phyloP scores from a whole-genome alignment of 2,797 vertebrate species.

The Tangara arthus region DNA sequence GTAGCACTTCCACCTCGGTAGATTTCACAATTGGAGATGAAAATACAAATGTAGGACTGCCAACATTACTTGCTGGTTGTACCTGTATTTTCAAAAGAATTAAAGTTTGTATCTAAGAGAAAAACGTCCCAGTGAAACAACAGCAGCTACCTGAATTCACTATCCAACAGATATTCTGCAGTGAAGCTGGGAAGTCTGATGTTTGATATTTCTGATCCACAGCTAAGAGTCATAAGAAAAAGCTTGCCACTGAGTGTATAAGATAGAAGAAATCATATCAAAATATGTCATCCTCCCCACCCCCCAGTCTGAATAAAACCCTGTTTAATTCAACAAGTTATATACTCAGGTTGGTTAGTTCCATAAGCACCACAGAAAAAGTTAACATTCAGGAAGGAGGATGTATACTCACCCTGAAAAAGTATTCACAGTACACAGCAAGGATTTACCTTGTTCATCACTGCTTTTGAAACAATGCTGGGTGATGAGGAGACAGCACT shows the following conservation, averaged over 20 bases:
- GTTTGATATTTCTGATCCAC: neutral
- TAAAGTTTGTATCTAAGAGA: neutral
- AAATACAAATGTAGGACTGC: slow-evolving; percentile 87
- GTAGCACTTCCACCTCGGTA: slow-evolving; percentile 86
- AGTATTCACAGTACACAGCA: neutral
- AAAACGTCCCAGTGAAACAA: neutral
- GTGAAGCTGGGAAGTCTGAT: neutral
- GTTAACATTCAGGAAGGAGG: neutral
- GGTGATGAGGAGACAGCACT: slow-evolving; percentile 61
- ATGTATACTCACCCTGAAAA: neutral
- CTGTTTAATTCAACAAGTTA: neutral
- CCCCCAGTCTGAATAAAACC: neutral
- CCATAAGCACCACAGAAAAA: neutral
- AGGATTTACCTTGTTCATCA: slow-evolving; percentile 73
- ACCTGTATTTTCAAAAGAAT: slow-evolving; percentile 75
- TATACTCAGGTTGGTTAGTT: neutral
- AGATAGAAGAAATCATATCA: neutral
- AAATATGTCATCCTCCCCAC: neutral
- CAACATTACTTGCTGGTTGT: slow-evolving; percentile 70
- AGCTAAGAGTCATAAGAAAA: neutral
- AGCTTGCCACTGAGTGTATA: neutral
- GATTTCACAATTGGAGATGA: slow-evolving; percentile 96
- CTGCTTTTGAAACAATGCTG: slow-evolving; percentile 53
- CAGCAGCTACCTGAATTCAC: neutral
- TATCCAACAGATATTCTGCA: neutral